Base-by-base conservation (phyloP, 2,888 invertebrate genomes). In the Ophion obscuratus region DNA sequence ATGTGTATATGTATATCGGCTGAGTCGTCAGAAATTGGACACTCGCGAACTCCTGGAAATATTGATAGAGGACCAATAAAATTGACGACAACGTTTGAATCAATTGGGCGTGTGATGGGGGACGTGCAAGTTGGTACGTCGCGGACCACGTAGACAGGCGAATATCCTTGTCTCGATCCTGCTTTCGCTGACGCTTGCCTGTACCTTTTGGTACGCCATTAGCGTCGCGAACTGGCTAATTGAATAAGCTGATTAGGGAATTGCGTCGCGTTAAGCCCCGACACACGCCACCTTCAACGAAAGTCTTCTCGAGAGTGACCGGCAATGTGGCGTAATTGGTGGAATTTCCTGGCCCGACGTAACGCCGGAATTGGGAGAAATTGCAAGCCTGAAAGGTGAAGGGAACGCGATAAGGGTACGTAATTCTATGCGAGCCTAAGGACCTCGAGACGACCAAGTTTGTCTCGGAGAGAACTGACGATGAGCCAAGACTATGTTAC, bases 211-310 rank as follows among this genome's bases (percentile, higher is more conserved):
- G 53, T 76, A 73, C 73, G 59, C 70, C 78, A 74, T 77, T 73
- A 79, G 75, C 78, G 85, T 68, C 77, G 80, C 78, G 75, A 82
- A 86, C 80, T 74, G 70, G 81, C 85, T 88, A 88, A 88, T 87
- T 87, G 83, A 86, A 88, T 87, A 83, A 88, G 83, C 85, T 88
- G 88, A 88, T 88, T 88, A 88, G 76, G 83, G 83, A 83, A 80
- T 83, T 83, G 76, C 76, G 66, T 71, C 36, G 14, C 27, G 27
- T 44, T 53, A 53, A 24, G 53, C 10, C 36, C 20, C 44, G 40
- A 67, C 31, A 67, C 67, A 20, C 40, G 67, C 67, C 11, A 67
- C 1, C 14, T 47, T 14, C 47, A 10, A 47, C 14, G 27, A 70
- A 86, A 85, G 85, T 80, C 81, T 71, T 68, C 68, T 71, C 73